phyloP scores from a whole-genome alignment of 2,113 vertebrate genomes.

The Hipposideros armiger region DNA sequence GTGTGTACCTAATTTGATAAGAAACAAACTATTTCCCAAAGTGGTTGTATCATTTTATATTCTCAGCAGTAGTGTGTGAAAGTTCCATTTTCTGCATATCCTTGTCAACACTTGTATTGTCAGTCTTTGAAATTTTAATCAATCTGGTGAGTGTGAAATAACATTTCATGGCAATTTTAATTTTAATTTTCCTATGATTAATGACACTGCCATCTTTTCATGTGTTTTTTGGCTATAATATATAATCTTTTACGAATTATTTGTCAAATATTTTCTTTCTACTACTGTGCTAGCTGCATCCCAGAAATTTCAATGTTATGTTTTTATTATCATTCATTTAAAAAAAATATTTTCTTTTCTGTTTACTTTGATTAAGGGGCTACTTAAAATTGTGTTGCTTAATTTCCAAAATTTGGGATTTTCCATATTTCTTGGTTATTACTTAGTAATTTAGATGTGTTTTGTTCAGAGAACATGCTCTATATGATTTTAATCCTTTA shows the following conservation, averaged over 20 bases:
- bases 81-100: conserved; percentile 41
- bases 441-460: neutral
- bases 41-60: neutral
- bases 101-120: neutral
- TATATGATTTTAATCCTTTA: neutral
- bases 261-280: conserved; percentile 53
- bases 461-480: neutral
- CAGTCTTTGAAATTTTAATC: conserved; percentile 17
- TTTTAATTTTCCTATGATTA: conserved; percentile 1
- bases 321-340: conserved; percentile 11
- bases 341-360: conserved; percentile 19
- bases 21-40: conserved; percentile 40
- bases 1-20: neutral
- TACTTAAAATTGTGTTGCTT: neutral
- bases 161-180: neutral
- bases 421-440: neutral
- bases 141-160: neutral
- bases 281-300: neutral
- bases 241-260: neutral
- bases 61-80: neutral
- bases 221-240: neutral
- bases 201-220: neutral
- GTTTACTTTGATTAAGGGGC: neutral
- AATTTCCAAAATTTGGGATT: neutral
- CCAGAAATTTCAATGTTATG: neutral